These are phyloP conservation scores for Psittacula echo DNA, from an alignment of 2,797 vertebrate species.

Conservation along the genomic window DNA sequence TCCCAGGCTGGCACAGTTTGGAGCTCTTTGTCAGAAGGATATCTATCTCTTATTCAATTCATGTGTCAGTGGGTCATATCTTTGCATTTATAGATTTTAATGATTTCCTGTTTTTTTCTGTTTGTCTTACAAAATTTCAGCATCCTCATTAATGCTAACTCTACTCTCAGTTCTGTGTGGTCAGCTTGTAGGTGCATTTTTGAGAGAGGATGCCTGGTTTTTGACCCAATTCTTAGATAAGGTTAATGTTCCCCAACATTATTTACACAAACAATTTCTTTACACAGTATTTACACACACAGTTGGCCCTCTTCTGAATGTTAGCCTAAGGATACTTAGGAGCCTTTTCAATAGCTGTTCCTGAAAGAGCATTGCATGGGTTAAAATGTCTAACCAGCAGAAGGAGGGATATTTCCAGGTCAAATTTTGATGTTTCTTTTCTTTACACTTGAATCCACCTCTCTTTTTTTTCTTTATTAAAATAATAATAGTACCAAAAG, in stretches of 20 bases:
- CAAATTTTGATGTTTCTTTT: background rate
- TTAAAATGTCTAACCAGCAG: background rate
- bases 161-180: background rate
- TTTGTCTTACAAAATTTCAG: background rate
- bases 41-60: background rate
- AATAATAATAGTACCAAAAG: background rate
- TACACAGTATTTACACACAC: background rate
- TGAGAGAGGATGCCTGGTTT: background rate
- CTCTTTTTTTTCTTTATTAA: background rate
- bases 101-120: background rate
- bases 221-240: background rate
- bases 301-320: background rate
- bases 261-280: background rate
- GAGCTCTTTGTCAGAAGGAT: background rate
- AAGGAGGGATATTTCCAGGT: background rate
- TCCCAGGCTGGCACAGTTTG: background rate
- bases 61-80: background rate
- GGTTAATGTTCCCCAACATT: background rate
- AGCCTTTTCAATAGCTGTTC: background rate
- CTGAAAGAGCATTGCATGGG: background rate
- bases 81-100: background rate
- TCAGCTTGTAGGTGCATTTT: background rate
- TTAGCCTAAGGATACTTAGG: background rate
- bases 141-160: background rate
- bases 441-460: background rate